These are phyloP conservation scores for Epirrita christyi DNA, from an alignment of 2,888 invertebrate species.

Conservation along the genomic window DNA sequence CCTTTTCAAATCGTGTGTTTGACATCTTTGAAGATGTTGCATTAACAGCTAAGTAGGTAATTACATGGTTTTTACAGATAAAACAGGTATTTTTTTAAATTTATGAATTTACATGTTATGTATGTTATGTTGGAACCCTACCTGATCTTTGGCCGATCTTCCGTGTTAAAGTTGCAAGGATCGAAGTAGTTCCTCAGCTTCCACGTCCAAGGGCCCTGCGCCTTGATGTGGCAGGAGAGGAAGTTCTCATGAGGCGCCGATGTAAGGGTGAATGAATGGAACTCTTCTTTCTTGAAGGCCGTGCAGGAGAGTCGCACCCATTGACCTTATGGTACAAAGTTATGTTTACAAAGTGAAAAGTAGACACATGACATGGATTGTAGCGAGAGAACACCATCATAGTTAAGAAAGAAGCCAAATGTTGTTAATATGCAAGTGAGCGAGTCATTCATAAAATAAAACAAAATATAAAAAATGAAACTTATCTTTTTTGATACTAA, in stretches of 20 bases:
- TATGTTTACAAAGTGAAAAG: no score
- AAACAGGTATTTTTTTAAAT: no score
- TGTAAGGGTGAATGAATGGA: conserved; percentile 97
- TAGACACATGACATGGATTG: no score
- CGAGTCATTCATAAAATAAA: no score
- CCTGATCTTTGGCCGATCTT: conserved; percentile 92
- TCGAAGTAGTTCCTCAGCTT: conserved; percentile 97
- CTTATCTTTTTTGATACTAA: no score
- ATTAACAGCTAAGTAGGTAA: neutral
- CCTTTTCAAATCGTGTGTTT: no score
- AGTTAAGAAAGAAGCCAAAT: no score
- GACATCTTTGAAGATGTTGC: neutral
- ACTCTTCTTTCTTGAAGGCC: conserved; percentile 94
- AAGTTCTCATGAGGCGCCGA: conserved; percentile 98
- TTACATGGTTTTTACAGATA: neutral
- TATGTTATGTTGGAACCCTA: conserved; percentile 38
- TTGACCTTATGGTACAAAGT: conserved; percentile 85
- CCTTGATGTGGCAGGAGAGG: conserved; percentile 97
- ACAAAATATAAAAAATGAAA: no score
- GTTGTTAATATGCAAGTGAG: no score
- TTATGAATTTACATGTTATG: no score
- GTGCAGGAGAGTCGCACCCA: conserved; percentile 97
- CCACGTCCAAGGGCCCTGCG: conserved; percentile 98
- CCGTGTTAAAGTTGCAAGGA: conserved; percentile 95
- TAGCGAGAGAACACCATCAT: no score